Percentiles rank a stretch among this genome's conserved stretches.
phyloP scores from a whole-genome alignment of 2,888 invertebrate species.

The Amphiduros pacificus region DNA sequence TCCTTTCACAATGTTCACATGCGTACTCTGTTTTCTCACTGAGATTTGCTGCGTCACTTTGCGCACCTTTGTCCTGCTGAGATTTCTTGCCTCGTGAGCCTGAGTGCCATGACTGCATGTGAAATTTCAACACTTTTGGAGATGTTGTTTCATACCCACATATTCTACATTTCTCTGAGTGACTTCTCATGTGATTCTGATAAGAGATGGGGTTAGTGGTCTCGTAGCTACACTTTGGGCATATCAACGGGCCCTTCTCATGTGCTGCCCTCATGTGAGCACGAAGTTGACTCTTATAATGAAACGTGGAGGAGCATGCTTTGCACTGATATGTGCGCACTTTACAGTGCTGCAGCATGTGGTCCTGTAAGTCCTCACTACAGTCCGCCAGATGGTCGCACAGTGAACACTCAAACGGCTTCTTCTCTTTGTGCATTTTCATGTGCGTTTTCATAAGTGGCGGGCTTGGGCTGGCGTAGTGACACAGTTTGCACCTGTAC shows the following conservation, averaged over 20 bases:
- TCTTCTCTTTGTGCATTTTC: slow-evolving; percentile 50
- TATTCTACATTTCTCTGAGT: slow-evolving; percentile 37
- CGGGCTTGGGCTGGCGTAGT: slow-evolving; percentile 46
- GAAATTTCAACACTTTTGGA: too few species aligned
- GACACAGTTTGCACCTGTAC: slow-evolving; percentile 51
- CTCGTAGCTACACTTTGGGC: slow-evolving; percentile 10
- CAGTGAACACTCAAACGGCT: slow-evolving; percentile 54
- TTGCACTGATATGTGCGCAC: slow-evolving; percentile 53
- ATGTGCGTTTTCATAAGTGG: slow-evolving; percentile 48
- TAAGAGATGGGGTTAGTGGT: background rate
- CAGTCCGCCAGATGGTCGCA: slow-evolving; percentile 50
- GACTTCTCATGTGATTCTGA: background rate
- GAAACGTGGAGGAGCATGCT: slow-evolving; percentile 47
- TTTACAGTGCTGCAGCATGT: slow-evolving; percentile 57
- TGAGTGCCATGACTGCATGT: too few species aligned
- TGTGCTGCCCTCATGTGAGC: slow-evolving; percentile 55
- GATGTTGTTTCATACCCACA: slow-evolving; percentile 50
- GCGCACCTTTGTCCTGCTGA: background rate
- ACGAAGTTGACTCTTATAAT: slow-evolving; percentile 56
- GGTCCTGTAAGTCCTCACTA: slow-evolving; percentile 49
- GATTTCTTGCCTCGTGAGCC: background rate
- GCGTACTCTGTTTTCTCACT: background rate
- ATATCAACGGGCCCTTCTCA: slow-evolving; percentile 21
- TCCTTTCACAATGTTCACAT: background rate
- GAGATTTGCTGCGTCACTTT: background rate